Conservation (phyloP, 2,113 vertebrate genomes). For the Leptobrachium ailaonicum region DNA sequence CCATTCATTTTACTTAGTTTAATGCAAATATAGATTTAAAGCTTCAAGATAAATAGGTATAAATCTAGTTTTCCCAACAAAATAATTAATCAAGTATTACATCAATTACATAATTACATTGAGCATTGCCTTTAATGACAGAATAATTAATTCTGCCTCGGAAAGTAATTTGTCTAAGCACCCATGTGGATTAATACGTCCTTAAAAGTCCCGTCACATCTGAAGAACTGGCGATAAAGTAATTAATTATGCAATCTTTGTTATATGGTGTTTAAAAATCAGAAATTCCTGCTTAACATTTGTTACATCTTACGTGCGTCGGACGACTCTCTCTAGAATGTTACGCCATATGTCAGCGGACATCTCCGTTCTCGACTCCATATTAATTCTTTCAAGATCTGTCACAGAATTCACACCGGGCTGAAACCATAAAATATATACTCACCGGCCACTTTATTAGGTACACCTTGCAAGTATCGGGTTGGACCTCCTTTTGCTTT, state of each 20-base stretch:
- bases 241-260: not conserved
- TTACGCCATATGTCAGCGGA: too few species aligned
- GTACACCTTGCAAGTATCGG: too few species aligned
- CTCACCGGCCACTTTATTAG: too few species aligned
- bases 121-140: not conserved
- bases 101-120: constrained; percentile 2
- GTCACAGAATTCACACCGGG: too few species aligned
- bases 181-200: not conserved
- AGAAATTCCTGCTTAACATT: not conserved
- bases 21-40: not conserved
- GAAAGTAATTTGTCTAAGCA: not conserved
- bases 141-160: not conserved
- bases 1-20: too few species aligned
- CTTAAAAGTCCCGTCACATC: not conserved
- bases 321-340: too few species aligned
- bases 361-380: too few species aligned
- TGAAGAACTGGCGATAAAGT: not conserved
- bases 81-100: not conserved
- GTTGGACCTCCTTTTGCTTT: too few species aligned
- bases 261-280: not conserved
- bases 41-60: not conserved
- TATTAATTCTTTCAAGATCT: too few species aligned
- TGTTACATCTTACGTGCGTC: not conserved
- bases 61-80: not conserved
- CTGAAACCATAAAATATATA: too few species aligned